Evolutionary conservation across 1,140 invertebrate genomes (phyloP), one percentile per base, ranked within the genome.

Genomic region (Saccostrea cuccullata): DNA sequence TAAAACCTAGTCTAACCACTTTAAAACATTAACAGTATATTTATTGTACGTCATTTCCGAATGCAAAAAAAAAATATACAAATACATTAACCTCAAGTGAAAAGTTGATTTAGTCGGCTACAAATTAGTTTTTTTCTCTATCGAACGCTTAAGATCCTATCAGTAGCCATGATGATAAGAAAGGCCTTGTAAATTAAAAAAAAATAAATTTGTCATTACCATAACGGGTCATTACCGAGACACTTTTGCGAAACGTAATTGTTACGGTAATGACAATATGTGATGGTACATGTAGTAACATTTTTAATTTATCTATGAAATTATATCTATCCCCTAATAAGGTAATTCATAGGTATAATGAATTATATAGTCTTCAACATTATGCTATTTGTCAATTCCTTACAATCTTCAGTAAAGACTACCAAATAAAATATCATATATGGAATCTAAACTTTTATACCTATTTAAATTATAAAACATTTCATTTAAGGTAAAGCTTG

Each of bases 181-280:
- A 26, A 6, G 67, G 67, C 67, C 67, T 12, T 23, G n/a, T 70
- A 70, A 23, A 30, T 70, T 12, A 70, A 17, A 70, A 70, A 70
- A 70, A 70, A 70, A 26, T 5, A 70, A 26, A 70, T 26, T 70
- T 70, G 67, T 70, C 67, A 70, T 36, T 70, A 70, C 67, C 67
- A 30, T 26, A 70, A 70, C 67, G 6, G 67, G 67, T 70, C 67
- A 70, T 70, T 70, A 70, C 20, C 26, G 67, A 26, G 20, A 70
- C 23, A 23, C n/a, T 70, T 70, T 70, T 70, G n/a, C 67, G 13
- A 70, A 70, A 70, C 20, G 67, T 70, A 11, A 23, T 26, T 23
- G 67, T 70, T 70, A 70, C 67, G 67, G 67, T 70, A 70, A 70
- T 70, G 67, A 36, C 67, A 70, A 23, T 70, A 70, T 70, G 67